Evolutionary conservation across 2,888 invertebrate species (phyloP).

Genomic region (Caenorhabditis panamensis): DNA sequence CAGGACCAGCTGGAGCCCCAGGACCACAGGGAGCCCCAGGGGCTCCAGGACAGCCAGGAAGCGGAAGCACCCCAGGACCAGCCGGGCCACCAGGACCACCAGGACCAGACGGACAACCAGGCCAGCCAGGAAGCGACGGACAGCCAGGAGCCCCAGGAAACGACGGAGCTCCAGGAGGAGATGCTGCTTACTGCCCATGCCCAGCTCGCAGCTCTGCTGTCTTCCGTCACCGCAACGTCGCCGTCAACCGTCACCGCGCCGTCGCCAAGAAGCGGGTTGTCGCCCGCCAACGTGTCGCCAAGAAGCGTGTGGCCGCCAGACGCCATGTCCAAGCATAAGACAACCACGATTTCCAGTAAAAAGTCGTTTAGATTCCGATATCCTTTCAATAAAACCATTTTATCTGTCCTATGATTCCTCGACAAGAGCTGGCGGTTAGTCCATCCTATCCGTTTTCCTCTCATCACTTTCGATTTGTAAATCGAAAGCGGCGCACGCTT

Average conservation of each 20-base stretch:
- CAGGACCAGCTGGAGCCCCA: too few relatives aligned
- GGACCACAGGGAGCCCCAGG: too few relatives aligned
- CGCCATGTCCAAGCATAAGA: constrained; percentile 58
- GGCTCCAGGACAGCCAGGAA: constrained; percentile 60
- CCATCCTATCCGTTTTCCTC: constrained; percentile 26
- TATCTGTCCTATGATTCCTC: constrained; percentile 16
- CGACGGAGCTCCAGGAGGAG: constrained; percentile 50
- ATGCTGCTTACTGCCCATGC: constrained; percentile 62
- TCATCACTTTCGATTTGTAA: constrained; percentile 48
- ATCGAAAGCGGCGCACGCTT: constrained; percentile 44
- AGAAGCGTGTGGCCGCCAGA: constrained; percentile 52
- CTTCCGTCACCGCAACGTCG: constrained; percentile 38
- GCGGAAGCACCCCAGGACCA: constrained; percentile 59
- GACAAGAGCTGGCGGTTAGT: constrained; percentile 9
- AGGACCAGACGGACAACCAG: constrained; percentile 62
- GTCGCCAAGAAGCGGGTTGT: constrained; percentile 59
- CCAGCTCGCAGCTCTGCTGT: constrained; percentile 50
- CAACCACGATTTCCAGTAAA: constrained; percentile 28
- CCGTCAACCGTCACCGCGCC: constrained; percentile 52
- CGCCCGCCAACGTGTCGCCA: constrained; percentile 54
- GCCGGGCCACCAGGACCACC: constrained; percentile 62
- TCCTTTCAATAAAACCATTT: constrained; percentile 37
- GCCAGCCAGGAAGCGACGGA: constrained; percentile 61
- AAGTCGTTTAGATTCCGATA: constrained; percentile 26
- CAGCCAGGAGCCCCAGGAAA: constrained; percentile 57